Evolutionary conservation across 1,140 invertebrate genomes (phyloP), one percentile per base, ranked within the genome.

Genomic region (Samia ricini): DNA sequence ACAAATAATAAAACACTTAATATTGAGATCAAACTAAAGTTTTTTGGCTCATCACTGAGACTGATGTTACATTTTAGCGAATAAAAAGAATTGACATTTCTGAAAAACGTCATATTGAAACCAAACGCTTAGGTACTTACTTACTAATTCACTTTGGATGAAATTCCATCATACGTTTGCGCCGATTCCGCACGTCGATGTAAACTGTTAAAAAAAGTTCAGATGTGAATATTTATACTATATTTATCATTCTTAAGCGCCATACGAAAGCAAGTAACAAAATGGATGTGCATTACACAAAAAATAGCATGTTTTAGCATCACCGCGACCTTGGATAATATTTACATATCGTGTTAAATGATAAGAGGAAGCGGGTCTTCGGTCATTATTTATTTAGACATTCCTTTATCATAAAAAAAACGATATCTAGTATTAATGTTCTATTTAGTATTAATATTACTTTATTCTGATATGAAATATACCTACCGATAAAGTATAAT

Each of bases 231-330:
- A 52, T 52, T 52, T 23, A 52, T 52, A 52, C 19, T 52, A 52
- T 21, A 52, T 21, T 2, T 20, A 21, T 52, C 50, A 20, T 21
- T 52, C 4, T 52, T 52, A 52, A 18, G 22, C 50, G 54, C n/a
- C 24, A 29, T 56, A 24, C 24, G 54, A 29, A 56, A 26, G 54
- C 22, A 26, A 56, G 29, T 56, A 52, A 52, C 22, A 52, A 52
- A 52, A 20, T 24, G 54, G 54, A 56, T 56, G 24, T 33, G 54
- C 54, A 56, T 56, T 56, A 24, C 24, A 56, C n/a, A 56, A 56
- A 56, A 56, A 15, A 2, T 42, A 15, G 15, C 33, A 15, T 42
- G 33, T 42, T 42, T 42, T 42, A 42, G 33, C 12, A 42, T 42
- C 33, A 15, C 33, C 10, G 33, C 33, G 33, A 42, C 33, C 33